These are phyloP conservation scores for Lumbricus terrestris DNA, from an alignment of 2,888 invertebrate species.

Conservation along the genomic window DNA sequence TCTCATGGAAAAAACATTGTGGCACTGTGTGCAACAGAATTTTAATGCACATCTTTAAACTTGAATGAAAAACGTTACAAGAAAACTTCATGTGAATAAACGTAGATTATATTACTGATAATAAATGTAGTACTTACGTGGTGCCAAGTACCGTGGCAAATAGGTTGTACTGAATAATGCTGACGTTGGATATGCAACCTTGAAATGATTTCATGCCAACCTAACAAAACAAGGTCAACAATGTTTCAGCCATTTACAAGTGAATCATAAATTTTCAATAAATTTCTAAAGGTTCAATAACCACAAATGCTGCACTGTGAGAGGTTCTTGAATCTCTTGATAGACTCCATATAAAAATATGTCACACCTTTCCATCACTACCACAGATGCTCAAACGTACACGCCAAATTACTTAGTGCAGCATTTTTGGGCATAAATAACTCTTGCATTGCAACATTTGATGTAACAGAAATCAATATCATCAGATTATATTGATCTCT, in stretches of 20 bases:
- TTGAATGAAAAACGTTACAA: neutral
- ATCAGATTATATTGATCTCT: neutral
- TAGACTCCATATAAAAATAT: neutral
- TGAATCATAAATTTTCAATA: neutral
- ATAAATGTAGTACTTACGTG: neutral
- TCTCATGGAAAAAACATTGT: too few relatives aligned
- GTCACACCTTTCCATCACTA: too few relatives aligned
- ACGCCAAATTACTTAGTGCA: neutral
- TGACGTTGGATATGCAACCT: slow-evolving; percentile 22
- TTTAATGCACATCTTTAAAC: neutral
- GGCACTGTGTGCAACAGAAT: too few relatives aligned
- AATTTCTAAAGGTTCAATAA: neutral
- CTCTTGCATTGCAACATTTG: neutral
- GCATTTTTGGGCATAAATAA: neutral
- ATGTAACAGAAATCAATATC: neutral
- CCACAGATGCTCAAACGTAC: too few relatives aligned
- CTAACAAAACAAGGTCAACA: slow-evolving; percentile 7
- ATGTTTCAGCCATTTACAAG: neutral
- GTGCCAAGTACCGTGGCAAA: neutral
- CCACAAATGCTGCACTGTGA: neutral
- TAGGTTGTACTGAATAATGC: neutral
- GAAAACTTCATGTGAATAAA: neutral
- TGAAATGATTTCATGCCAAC: slow-evolving; percentile 16
- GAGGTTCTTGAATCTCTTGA: too few relatives aligned
- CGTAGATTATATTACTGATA: too few relatives aligned